Base-by-base conservation (phyloP, 2,888 invertebrate genomes). In the Criorhina ranunculi region DNA sequence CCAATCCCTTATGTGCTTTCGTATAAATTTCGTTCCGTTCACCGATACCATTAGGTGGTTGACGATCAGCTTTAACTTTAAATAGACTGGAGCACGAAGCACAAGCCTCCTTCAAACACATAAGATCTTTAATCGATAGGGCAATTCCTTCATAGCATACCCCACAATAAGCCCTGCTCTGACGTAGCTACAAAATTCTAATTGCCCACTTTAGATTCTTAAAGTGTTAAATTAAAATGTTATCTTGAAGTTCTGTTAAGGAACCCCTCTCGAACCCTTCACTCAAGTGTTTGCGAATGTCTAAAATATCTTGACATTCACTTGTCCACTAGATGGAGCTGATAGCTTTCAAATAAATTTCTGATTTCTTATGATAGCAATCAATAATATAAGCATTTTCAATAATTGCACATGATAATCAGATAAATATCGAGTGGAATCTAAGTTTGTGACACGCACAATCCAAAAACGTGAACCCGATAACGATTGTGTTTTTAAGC, bases 251-350 rank as follows among this genome's bases (percentile, higher is more conserved):
- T 40, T 12, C 40, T 37, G 11, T 57, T 37, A n/a, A 37, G 17
- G 7, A 37, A 24, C 12, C 37, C 12, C 12, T 40, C 7, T 5
- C 8, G 19, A 11, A 12, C 59, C 40, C n/a, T n/a, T n/a, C 1
- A 24, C 40, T 57, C 57, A 40, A 57, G 19, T 57, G 40, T 40
- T 57, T 57, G 57, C 37, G 35, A 57, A 12, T 40, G 19, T 57
- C n/a, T 12, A 1, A 29, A 19, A n/a, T 29, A 51, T 51, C 51
- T 51, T 7, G 24, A 51, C 51, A 51, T 31, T 24, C 12, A 31
- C 29, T 31, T 51, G 51, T 6, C 51, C 51, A 51, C 51, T 31
- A 51, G 51, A 31, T 51, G 8, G 12, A 4, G 4, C 31, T 7
- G 51, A 51, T 31, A 31, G 4, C 24, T 24, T n/a, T 1, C 24